Evolutionary conservation across 2,113 vertebrate genomes (phyloP), one percentile per base, ranked within the genome.

Genomic region (Scomber scombrus): DNA sequence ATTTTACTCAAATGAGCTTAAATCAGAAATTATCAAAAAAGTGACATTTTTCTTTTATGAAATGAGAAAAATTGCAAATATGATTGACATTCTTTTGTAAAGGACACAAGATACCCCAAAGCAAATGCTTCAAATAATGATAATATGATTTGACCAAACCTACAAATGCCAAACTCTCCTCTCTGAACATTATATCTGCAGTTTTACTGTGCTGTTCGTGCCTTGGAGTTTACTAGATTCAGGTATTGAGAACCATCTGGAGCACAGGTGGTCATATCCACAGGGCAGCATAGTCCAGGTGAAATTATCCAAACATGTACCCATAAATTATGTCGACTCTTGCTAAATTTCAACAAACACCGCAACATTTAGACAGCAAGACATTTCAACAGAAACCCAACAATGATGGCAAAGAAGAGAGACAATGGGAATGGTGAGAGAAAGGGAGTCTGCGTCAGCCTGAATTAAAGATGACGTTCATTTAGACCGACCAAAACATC

Each of bases 401-500:
- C 0, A 9, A 47, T 19, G 16, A 16, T 13, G 50, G 9, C 45
- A 23, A 70, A 31, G 43, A 54, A 34, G 10, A 47, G 43, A 52
- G 34, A 78, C 54, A 76, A 63, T 60, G 61, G 31, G 34, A 72
- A 19, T 16, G 43, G n/a, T 6, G 62, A 31, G 11, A 70, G 34
- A 58, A 43, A 19, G 60, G 43, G 60, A 46, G 23, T 43, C 21
- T 47, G 29, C 14, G 71, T 66, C 14, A 61, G 13, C 16, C n/a
- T 75, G 71, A 84, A 88, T 78, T 75, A 68, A 71, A 73, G 23
- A 78, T 83, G 66, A 78, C 26, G n/a, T 73, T 69, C 3, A 51
- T 78, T 89, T 70, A 75, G 64, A 71, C 49, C 21, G 79, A 78
- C 31, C 70, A 75, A 78, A 83, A 79, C 67, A 55, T 51, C 51